Base-by-base conservation (phyloP, 2,113 vertebrate genomes). In the Micronycteris hirsuta region DNA sequence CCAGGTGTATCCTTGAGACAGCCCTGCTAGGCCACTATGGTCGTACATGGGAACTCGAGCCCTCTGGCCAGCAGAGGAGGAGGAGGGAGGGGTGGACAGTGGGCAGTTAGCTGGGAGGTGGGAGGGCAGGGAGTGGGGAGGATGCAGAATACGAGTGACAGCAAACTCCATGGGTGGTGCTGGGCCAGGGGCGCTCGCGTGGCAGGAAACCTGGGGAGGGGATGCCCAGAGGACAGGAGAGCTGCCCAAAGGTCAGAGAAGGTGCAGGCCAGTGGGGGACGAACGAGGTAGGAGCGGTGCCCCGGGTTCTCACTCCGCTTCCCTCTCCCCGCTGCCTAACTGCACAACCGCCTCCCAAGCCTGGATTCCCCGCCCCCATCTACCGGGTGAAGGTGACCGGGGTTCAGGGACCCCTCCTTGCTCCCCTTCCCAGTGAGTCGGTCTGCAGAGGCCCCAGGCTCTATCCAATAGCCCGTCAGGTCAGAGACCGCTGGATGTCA, bases 1-100 rank as follows among this genome's bases (percentile, higher is more conserved):
- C 86, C 41, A 14, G 13, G 76, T 52, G 3, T 15, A 68, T 19
- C 5, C 7, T 47, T 38, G 4, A 9, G 6, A 45, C 41, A 52
- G 41, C 28, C n/a, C 83, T 83, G 67, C 74, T 38, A n/a, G 7
- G 17, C 36, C 76, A 19, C 65, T 7, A 4, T 0, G 5, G 15
- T 28, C 26, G 6, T 26, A 31, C n/a, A 77, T 56, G 71, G 77
- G n/a, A 49, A 20, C 20, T n/a, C 49, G 70, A 65, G n/a, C 56
- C 9, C 7, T 83, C 47, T 52, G 65, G 74, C 76, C 49, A 36
- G 77, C 8, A 13, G n/a, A 54, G 38, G 3, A 15, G 38, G 41
- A 1, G 20, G 58, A 49, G 41, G n/a, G 4, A 9, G 24, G 41
- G 47, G 78, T 0, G 22, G 74, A 5, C 2, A 0, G 52, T 4